Base-by-base conservation (phyloP, 1,140 invertebrate genomes). In the Tachypleus tridentatus region DNA sequence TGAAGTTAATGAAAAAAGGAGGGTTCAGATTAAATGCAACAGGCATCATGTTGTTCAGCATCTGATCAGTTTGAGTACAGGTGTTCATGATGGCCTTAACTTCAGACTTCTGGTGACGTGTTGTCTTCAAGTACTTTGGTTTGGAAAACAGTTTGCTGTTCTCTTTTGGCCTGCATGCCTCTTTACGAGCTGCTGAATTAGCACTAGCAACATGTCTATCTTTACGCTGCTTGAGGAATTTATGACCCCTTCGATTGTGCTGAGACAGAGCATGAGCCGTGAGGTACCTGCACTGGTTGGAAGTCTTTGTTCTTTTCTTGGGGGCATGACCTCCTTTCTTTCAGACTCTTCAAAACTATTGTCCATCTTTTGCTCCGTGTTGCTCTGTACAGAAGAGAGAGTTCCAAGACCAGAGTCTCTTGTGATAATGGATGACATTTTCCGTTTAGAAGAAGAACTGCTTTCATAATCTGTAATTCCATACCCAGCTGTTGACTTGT, bases 341-440 rank as follows among this genome's bases (percentile, higher is more conserved):
- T 29, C 29, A 2, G 29, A 29, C 29, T 29, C 29, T 29, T 29
- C 29, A 29, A 29, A 29, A 29, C 29, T 29, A 29, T 29, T 29
- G 29, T 29, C 29, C 29, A 29, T 29, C 29, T 29, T 29, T 29
- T 29, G 29, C 29, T 29, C 29, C 29, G 29, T 77, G 62, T 80
- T 50, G 47, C 53, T 54, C 48, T 2, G 29, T 56, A 11, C 70
- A 63, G 67, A 65, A 52, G 61, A 57, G 47, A 64, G 69, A 48
- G 67, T 71, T 3, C 67, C 69, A 54, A 70, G 71, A 9, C 72
- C 72, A 47, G 71, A 73, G 54, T 72, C 70, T 47, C 58, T 65
- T 29, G 29, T 29, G 29, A 29, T 29, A 29, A 29, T 29, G 29
- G 29, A 29, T 29, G 29, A 29, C 29, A 29, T 29, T 29, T 29